Evolutionary conservation across 2,113 vertebrate genomes (phyloP).

Genomic region (Oryzias celebensis): DNA sequence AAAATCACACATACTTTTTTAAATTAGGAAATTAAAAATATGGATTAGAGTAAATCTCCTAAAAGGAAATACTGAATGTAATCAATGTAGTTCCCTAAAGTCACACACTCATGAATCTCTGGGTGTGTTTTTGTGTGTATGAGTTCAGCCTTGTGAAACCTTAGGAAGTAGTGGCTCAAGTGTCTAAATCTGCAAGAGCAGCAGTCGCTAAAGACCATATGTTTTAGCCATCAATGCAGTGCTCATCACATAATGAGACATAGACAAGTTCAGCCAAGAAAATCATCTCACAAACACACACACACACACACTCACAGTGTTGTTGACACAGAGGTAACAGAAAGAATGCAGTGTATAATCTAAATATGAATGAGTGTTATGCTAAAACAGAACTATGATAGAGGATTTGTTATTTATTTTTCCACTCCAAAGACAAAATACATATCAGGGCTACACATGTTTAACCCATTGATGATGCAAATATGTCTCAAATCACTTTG

Average conservation of each 20-base stretch:
- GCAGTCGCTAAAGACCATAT: constrained; percentile 53
- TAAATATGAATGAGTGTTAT: no score
- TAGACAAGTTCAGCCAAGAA: neutral
- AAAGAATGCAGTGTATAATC: no score
- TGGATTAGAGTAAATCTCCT: neutral
- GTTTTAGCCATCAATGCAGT: constrained; percentile 61
- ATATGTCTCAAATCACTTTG: no score
- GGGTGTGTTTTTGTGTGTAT: constrained; percentile 12
- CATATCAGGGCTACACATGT: no score
- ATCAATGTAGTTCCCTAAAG: neutral
- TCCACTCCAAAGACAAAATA: no score
- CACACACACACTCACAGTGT: neutral
- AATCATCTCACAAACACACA: neutral
- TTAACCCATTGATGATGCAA: no score
- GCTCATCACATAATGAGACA: constrained; percentile 21
- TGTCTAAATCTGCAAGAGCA: constrained; percentile 70
- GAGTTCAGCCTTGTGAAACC: constrained; percentile 66
- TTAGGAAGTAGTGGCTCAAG: constrained; percentile 66
- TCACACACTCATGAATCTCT: neutral
- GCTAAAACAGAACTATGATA: no score
- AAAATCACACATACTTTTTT: neutral
- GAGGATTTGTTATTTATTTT: no score
- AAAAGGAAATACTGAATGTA: neutral
- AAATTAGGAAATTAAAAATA: neutral
- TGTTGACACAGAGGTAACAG: neutral